Conservation (phyloP, 53 echinoderm and acorn worm genomes). For the Stichopus horrens region DNA sequence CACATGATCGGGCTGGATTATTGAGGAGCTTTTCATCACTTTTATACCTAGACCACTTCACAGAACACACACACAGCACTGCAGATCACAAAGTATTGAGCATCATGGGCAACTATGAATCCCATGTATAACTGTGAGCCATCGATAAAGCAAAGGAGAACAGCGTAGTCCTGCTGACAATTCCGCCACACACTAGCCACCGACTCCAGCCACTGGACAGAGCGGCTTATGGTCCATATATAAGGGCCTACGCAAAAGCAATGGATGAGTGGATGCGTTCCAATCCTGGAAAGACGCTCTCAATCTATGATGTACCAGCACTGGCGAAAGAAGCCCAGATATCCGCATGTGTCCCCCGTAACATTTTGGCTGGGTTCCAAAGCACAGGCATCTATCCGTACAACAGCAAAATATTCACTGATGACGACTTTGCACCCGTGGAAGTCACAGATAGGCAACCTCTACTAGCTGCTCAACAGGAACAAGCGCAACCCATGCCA, state of each 20-base stretch:
- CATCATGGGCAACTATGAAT: slow-evolving; percentile 66
- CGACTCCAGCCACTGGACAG: slow-evolving; percentile 53
- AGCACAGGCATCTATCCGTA: slow-evolving; percentile 25
- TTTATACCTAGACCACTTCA: slow-evolving; percentile 49
- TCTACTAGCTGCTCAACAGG: not conserved
- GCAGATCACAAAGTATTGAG: slow-evolving; percentile 58
- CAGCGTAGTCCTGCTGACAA: slow-evolving; percentile 49
- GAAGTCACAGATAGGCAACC: slow-evolving; percentile 4
- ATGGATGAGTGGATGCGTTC: slow-evolving; percentile 60
- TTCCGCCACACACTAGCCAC: slow-evolving; percentile 68
- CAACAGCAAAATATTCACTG: slow-evolving; percentile 28
- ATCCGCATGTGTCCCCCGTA: not conserved
- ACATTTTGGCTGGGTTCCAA: slow-evolving; percentile 33
- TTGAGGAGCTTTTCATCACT: slow-evolving; percentile 49
- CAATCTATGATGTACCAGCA: slow-evolving; percentile 61
- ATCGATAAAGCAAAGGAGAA: slow-evolving; percentile 45
- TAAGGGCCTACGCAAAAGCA: slow-evolving; percentile 49
- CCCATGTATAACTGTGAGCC: slow-evolving; percentile 55
- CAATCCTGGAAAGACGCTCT: slow-evolving; percentile 56
- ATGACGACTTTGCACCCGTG: slow-evolving; percentile 3
- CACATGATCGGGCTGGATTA: slow-evolving; percentile 58
- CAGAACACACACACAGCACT: slow-evolving; percentile 43
- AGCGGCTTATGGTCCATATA: slow-evolving; percentile 45
- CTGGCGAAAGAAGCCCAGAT: slow-evolving; percentile 39
- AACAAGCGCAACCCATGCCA: not conserved